Evolutionary conservation across 2,113 vertebrate species (phyloP), one percentile per base, ranked within the genome.

Genomic region (Piaya cayana): DNA sequence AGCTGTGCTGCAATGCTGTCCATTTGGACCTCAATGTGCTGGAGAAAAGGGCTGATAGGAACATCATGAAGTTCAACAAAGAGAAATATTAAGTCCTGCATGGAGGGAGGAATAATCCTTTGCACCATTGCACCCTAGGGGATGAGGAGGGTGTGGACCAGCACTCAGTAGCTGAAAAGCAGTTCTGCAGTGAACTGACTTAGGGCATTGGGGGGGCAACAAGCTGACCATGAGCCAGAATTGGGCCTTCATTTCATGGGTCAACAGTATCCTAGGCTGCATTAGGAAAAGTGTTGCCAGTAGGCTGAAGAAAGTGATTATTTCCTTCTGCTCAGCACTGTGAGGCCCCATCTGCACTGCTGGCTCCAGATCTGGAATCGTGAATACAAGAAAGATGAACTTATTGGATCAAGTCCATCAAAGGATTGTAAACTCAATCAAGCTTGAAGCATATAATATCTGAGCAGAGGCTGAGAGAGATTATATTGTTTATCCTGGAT

Each of bases 141-240:
- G 2, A 3, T 30, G 29, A 5, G 3, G 1, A 49, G 4, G 4
- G 11, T 11, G 20, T 1, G 1, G 18, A 47, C 15, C 11, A 17
- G 17, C 18, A 13, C 8, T 8, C 15, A 4, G 12, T 23, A 64
- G 19, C 42, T 53, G n/a, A 70, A 58, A 58, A 56, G 16, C 36
- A 86, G 36, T 18, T 71, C 25, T 72, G 11, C 29, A 56, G 29
- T 42, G 36, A 50, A 1, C 8, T 55, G 2, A 16, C 22, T n/a
- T 12, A 17, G 36, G 3, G 13, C 34, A 15, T 34, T 14, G n/a
- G n/a, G n/a, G n/a, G 12, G 47, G 39, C 21, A 52, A 16, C 11
- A 22, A 63, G 29, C 10, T 63, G 18, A 26, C 21, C 10, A 14
- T 4, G 19, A 74, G 13, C 17, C 53, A 77, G 7, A 21, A 52